phyloP scores from a whole-genome alignment of 30 jellyfish, hydroid and myxozoan species.

The Sanderia malayensis region DNA sequence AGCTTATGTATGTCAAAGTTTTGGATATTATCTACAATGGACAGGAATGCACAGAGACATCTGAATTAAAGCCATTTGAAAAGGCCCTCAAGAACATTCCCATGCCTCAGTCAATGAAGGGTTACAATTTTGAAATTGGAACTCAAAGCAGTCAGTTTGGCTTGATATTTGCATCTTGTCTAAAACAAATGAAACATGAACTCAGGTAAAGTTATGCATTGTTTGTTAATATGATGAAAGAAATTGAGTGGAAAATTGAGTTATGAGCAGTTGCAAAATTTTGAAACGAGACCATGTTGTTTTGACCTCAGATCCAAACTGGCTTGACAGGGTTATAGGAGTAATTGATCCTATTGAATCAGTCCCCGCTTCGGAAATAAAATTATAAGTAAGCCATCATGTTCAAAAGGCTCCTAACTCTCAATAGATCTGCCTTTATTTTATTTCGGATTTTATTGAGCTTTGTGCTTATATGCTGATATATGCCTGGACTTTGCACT shows the following conservation, averaged over 20 bases:
- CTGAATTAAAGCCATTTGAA: slow-evolving; percentile 36
- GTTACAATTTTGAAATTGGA: not conserved
- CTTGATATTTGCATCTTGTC: slow-evolving; percentile 2
- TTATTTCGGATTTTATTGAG: no score
- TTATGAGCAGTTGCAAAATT: not conserved
- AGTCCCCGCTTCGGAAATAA: no score
- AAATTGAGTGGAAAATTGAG: not conserved
- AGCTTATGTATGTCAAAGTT: slow-evolving; percentile 51
- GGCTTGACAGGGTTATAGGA: no score
- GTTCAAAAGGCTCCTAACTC: no score
- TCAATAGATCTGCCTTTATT: no score
- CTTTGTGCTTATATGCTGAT: no score
- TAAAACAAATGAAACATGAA: not conserved
- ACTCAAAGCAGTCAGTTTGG: not conserved
- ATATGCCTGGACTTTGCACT: no score
- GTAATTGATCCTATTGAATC: no score
- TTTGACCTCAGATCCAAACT: no score
- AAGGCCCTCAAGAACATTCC: slow-evolving; percentile 22
- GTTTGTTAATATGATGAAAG: not conserved
- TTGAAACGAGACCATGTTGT: no score
- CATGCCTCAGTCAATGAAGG: slow-evolving; percentile 20
- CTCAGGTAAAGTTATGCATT: not conserved
- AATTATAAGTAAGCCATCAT: no score
- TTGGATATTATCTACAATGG: slow-evolving; percentile 58
- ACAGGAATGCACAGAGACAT: slow-evolving; percentile 32